Evolutionary conservation across 2,888 invertebrate genomes (phyloP).

Genomic region (Diplazon laetatorius): DNA sequence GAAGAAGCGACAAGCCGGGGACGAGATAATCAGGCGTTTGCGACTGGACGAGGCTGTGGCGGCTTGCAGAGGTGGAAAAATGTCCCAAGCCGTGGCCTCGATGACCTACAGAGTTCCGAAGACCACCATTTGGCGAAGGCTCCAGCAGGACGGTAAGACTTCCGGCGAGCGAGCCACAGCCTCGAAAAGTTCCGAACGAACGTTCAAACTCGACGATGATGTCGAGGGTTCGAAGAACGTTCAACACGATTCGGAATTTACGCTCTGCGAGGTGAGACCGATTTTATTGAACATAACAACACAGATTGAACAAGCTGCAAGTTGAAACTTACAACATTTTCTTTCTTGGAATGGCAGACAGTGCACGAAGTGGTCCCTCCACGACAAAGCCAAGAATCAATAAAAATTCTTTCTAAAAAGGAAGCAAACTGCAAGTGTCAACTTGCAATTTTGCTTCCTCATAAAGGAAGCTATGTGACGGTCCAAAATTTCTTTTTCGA

Average conservation of each 20-base stretch:
- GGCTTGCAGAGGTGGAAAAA: constrained; percentile 81
- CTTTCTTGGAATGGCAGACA: too few relatives aligned
- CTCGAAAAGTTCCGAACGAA: constrained; percentile 44
- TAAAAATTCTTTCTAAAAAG: too few relatives aligned
- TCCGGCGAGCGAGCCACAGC: constrained; percentile 45
- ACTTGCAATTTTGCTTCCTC: too few relatives aligned
- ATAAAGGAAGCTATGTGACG: too few relatives aligned
- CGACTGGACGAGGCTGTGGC: constrained; percentile 81
- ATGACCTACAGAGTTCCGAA: constrained; percentile 81
- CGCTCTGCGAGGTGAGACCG: constrained; percentile 70
- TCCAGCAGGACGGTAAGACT: constrained; percentile 77
- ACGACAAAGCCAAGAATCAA: too few relatives aligned
- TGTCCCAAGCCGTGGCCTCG: constrained; percentile 82
- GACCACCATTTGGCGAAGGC: constrained; percentile 82
- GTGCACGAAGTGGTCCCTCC: too few relatives aligned
- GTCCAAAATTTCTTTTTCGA: too few relatives aligned
- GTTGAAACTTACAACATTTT: too few relatives aligned
- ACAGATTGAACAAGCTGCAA: too few relatives aligned
- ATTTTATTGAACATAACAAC: too few relatives aligned
- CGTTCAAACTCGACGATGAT: constrained; percentile 31
- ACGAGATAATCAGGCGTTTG: constrained; percentile 76
- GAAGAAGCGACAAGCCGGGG: constrained; percentile 78
- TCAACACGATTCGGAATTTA: constrained; percentile 64
- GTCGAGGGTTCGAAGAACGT: constrained; percentile 56
- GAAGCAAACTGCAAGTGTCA: too few relatives aligned